These are phyloP conservation scores for Himalopsyche tibetana DNA, from an alignment of 2,888 invertebrate species.

Conservation along the genomic window DNA sequence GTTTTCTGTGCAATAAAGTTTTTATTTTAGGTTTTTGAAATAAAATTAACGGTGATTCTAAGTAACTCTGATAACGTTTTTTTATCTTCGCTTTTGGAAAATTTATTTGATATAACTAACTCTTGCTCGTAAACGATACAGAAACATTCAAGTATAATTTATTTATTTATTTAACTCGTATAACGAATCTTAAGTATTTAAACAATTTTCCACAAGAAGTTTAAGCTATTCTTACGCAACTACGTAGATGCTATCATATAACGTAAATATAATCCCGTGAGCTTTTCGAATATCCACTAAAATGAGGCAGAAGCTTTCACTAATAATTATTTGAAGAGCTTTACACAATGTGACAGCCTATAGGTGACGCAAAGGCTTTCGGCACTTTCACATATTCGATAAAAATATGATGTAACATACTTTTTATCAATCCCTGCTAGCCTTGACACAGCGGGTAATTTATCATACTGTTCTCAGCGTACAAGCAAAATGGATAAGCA, in stretches of 20 bases:
- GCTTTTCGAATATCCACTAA: conserved; percentile 23
- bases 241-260: neutral
- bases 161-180: too few species aligned
- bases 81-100: too few species aligned
- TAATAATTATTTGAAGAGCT: neutral
- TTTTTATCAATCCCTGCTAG: neutral
- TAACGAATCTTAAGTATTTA: too few species aligned
- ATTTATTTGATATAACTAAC: too few species aligned
- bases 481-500: neutral
- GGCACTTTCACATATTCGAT: conserved; percentile 22
- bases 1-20: too few species aligned
- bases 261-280: conserved; percentile 2
- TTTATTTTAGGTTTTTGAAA: too few species aligned
- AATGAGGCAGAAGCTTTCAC: conserved; percentile 1
- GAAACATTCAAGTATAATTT: too few species aligned
- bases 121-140: too few species aligned
- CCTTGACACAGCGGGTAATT: neutral
- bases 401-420: conserved; percentile 3
- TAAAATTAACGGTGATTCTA: too few species aligned
- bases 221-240: too few species aligned
- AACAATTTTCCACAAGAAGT: too few species aligned
- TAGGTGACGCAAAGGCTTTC: conserved; percentile 11
- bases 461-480: neutral
- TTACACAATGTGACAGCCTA: conserved; percentile 23
- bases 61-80: too few species aligned